Conservation (phyloP, 2,888 invertebrate genomes). For the Mellilla xanthometata region DNA sequence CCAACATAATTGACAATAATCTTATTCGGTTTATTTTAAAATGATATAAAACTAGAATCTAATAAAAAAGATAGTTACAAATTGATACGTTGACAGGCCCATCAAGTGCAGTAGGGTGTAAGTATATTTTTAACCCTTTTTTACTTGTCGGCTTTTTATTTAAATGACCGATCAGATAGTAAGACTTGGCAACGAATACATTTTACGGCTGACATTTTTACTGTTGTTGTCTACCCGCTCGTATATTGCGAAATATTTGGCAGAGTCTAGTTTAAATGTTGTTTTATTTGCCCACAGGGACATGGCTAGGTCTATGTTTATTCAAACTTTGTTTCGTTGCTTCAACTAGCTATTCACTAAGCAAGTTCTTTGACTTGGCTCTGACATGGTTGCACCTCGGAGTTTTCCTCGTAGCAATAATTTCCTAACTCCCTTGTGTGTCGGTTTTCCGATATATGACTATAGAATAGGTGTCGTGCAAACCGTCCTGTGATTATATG, state of each 20-base stretch:
- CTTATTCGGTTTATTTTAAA: too few species aligned
- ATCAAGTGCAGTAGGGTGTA: too few species aligned
- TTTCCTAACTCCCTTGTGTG: constrained; percentile 22
- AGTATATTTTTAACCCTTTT: background rate
- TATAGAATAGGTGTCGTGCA: constrained; percentile 59
- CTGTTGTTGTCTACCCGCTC: background rate
- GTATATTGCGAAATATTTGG: constrained; percentile 10
- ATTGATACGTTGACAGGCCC: too few species aligned
- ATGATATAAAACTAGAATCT: too few species aligned
- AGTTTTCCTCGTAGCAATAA: constrained; percentile 25
- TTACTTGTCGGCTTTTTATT: constrained; percentile 1
- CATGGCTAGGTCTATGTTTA: constrained; percentile 1
- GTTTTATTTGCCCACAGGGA: constrained; percentile 16
- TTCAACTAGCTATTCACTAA: too few species aligned
- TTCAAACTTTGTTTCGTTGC: background rate
- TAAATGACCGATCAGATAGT: constrained; percentile 9
- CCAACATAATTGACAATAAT: too few species aligned
- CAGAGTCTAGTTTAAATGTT: constrained; percentile 11
- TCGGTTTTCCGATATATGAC: constrained; percentile 43
- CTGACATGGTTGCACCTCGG: constrained; percentile 5
- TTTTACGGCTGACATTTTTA: constrained; percentile 13
- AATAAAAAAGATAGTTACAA: too few species aligned
- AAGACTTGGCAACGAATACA: constrained; percentile 11
- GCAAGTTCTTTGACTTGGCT: background rate
- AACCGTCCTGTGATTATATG: constrained; percentile 71